phyloP scores from a whole-genome alignment of 2,888 invertebrate species.

The Cyclophora punctaria region DNA sequence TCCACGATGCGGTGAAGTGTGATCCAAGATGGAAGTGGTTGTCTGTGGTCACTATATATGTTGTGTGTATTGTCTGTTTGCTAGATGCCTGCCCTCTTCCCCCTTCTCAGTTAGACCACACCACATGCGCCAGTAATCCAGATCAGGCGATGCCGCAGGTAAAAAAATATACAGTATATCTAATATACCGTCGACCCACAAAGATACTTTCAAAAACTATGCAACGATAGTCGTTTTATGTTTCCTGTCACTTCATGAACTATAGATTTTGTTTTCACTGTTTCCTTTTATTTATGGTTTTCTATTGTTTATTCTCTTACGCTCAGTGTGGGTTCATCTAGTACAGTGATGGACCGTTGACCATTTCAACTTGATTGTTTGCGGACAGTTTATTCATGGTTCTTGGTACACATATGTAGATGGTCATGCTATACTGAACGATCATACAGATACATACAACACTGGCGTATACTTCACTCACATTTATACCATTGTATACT shows the following conservation, averaged over 20 bases:
- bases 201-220: conserved; percentile 68
- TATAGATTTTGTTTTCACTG: conserved; percentile 61
- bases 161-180: conserved; percentile 46
- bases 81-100: conserved; percentile 96
- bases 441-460: conserved; percentile 62
- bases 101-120: conserved; percentile 90
- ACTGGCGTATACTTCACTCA: conserved; percentile 72
- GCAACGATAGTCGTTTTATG: conserved; percentile 68
- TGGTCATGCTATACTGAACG: conserved; percentile 60
- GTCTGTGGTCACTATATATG: conserved; percentile 78
- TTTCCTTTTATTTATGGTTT: conserved; percentile 42
- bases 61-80: conserved; percentile 92
- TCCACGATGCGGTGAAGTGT: conserved; percentile 68
- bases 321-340: conserved; percentile 59
- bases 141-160: conserved; percentile 83
- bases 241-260: conserved; percentile 62
- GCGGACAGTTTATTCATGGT: conserved; percentile 23
- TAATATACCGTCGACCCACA: conserved; percentile 48
- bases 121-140: conserved; percentile 84
- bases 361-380: conserved; percentile 27
- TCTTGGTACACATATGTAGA: conserved; percentile 58
- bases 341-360: conserved; percentile 33
- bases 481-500: conserved; percentile 55
- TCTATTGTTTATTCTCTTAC: conserved; percentile 51
- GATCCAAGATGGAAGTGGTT: conserved; percentile 73